Percentiles rank a stretch among this genome's conserved stretches.
phyloP scores from a whole-genome alignment of 2,797 vertebrate species.

The Eidolon dupreanum region DNA sequence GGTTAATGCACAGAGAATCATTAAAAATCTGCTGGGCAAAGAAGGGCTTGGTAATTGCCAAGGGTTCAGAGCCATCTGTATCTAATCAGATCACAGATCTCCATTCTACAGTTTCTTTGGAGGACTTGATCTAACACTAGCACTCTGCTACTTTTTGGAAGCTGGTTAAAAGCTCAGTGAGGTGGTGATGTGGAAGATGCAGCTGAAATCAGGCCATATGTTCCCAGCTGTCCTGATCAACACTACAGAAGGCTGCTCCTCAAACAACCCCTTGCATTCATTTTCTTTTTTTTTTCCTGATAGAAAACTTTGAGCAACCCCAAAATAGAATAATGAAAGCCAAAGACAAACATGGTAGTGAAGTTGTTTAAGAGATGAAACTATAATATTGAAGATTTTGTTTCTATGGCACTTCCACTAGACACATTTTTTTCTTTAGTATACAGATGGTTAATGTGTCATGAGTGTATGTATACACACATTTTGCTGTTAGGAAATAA shows the following conservation, averaged over 20 bases:
- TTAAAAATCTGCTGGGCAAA: slow-evolving; percentile 36
- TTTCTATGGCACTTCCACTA: neutral
- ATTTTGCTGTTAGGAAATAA: neutral
- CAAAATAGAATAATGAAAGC: slow-evolving; percentile 4
- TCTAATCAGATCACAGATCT: neutral
- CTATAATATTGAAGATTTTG: neutral
- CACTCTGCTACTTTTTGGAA: neutral
- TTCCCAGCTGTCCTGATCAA: neutral
- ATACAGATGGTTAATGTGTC: neutral
- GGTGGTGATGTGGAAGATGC: neutral
- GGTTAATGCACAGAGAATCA: neutral
- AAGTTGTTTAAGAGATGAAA: neutral
- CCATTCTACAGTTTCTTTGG: neutral
- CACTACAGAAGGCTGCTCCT: neutral
- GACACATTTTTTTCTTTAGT: neutral
- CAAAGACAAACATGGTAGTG: neutral
- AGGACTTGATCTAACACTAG: neutral
- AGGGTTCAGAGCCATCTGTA: slow-evolving; percentile 9
- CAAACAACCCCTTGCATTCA: neutral
- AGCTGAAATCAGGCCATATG: neutral
- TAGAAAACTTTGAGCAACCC: neutral
- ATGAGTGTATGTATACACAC: neutral
- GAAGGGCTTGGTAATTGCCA: slow-evolving; percentile 26
- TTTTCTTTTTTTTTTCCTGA: neutral
- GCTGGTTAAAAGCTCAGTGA: neutral